phyloP scores from a whole-genome alignment of 2,113 vertebrate species.

The Malurus alboscapulatus region DNA sequence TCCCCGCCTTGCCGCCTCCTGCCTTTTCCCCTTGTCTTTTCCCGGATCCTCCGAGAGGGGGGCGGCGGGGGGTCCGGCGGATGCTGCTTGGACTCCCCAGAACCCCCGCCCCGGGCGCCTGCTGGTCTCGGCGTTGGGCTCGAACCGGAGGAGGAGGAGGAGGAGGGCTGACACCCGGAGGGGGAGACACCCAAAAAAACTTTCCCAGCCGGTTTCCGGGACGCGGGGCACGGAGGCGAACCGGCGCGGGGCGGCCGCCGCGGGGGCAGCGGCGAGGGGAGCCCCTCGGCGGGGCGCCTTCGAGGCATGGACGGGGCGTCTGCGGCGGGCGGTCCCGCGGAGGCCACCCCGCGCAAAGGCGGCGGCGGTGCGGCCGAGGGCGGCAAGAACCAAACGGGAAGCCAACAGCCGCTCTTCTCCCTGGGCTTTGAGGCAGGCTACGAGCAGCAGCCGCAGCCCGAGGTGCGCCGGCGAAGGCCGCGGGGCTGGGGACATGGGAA shows the following conservation, averaged over 20 bases:
- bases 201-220: conserved; percentile 37
- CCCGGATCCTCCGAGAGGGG: background rate
- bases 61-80: background rate
- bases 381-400: background rate
- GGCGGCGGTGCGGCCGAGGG: conserved; percentile 34
- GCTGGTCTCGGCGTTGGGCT: background rate
- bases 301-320: conserved; percentile 11
- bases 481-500: background rate
- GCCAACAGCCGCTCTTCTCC: conserved; percentile 53
- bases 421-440: conserved; percentile 50
- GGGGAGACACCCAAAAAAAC: background rate
- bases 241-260: background rate
- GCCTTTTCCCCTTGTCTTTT: background rate
- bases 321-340: background rate
- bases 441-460: conserved; percentile 62
- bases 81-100: background rate
- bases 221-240: background rate
- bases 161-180: background rate
- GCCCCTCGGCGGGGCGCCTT: background rate
- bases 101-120: background rate
- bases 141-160: background rate
- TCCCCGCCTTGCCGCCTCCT: background rate
- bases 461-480: conserved; percentile 67
- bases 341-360: conserved; percentile 53
- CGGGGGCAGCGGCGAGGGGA: background rate